Evolutionary conservation across 2,888 invertebrate genomes (phyloP).

Genomic region (Calameuta idolon): DNA sequence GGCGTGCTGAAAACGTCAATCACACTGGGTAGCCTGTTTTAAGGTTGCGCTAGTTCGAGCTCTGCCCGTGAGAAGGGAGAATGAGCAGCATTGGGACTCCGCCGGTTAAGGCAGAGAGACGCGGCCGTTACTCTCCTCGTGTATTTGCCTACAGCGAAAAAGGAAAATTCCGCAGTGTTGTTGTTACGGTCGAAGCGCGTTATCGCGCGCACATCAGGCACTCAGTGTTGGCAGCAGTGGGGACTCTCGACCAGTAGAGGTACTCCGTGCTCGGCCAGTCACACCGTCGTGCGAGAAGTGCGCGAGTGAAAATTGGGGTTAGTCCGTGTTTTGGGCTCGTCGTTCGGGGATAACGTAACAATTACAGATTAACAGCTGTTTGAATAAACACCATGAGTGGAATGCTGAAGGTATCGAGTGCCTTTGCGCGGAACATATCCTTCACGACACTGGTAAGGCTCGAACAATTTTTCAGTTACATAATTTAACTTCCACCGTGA

Average conservation of each 20-base stretch:
- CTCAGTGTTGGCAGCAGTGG: constrained; percentile 35
- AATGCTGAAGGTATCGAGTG: constrained; percentile 56
- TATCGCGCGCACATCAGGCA: not conserved
- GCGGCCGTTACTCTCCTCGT: no score
- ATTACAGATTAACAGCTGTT: constrained; percentile 8
- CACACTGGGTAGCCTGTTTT: no score
- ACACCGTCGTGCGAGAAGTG: constrained; percentile 59
- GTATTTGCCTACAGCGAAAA: not conserved
- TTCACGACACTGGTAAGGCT: constrained; percentile 46
- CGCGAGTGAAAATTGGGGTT: constrained; percentile 48
- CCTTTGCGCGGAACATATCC: constrained; percentile 49
- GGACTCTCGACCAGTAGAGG: constrained; percentile 26
- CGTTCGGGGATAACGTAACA: constrained; percentile 1
- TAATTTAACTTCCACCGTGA: constrained; percentile 41
- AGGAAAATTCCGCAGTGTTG: constrained; percentile 1
- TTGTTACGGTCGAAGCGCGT: no score
- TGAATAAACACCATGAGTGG: constrained; percentile 48
- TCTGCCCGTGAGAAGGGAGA: no score
- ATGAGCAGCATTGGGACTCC: no score
- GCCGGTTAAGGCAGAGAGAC: no score
- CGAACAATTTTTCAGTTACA: constrained; percentile 37
- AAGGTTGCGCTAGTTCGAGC: no score
- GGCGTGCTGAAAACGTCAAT: no score
- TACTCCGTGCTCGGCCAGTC: constrained; percentile 23
- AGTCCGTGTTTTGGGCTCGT: constrained; percentile 16